Conservation (phyloP, 2,888 invertebrate species). For the Calameuta idolon region DNA sequence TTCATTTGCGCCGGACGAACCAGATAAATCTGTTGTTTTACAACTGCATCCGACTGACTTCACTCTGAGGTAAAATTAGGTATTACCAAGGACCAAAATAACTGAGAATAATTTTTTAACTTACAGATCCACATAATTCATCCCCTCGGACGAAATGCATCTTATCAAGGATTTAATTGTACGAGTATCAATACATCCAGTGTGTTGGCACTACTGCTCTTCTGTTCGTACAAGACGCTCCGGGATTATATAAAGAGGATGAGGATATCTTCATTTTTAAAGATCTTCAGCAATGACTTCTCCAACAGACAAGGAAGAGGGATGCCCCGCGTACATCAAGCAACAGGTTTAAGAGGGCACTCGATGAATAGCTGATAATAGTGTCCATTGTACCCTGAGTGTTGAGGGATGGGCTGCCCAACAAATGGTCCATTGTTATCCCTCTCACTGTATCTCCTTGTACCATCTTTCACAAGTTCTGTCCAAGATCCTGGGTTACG, state of each 20-base stretch:
- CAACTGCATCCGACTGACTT: not conserved
- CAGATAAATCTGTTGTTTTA: not conserved
- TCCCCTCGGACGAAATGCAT: not conserved
- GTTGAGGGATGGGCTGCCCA: slow-evolving; percentile 44
- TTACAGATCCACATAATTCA: not conserved
- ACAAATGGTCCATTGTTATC: slow-evolving; percentile 62
- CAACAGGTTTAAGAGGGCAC: slow-evolving; percentile 43
- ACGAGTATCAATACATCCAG: not conserved
- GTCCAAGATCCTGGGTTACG: slow-evolving; percentile 4
- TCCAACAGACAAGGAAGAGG: slow-evolving; percentile 3
- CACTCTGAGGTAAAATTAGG: not conserved
- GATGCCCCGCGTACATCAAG: slow-evolving; percentile 17
- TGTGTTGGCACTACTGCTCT: not conserved
- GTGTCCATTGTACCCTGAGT: slow-evolving; percentile 52
- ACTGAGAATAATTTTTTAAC: not conserved
- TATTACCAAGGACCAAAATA: not conserved
- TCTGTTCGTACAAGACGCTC: not conserved
- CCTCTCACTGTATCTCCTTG: slow-evolving; percentile 30
- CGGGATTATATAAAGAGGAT: not conserved
- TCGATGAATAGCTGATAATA: slow-evolving; percentile 59
- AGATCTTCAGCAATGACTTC: slow-evolving; percentile 10
- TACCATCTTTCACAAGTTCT: slow-evolving; percentile 16
- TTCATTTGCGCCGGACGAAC: not conserved
- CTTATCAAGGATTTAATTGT: not conserved
- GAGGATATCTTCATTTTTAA: slow-evolving; percentile 43